Conservation (phyloP, 2,888 invertebrate species). For the Patella caerulea region DNA sequence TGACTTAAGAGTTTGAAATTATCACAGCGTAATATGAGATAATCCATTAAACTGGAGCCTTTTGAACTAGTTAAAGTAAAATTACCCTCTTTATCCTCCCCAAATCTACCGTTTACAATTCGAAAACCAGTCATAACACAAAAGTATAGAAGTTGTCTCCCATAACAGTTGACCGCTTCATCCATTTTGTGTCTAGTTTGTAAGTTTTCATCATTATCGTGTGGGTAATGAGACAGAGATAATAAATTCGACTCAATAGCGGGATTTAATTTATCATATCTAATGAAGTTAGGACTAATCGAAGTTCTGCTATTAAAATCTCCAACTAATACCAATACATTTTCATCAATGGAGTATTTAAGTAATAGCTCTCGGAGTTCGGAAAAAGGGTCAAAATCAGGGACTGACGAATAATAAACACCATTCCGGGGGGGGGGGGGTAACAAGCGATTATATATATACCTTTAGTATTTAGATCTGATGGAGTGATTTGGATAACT, state of each 20-base stretch:
- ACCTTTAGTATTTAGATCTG: not conserved
- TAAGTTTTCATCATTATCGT: slow-evolving; percentile 2
- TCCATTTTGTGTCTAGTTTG: not conserved
- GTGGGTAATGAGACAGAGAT: not conserved
- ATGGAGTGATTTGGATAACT: not conserved
- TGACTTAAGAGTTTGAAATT: not conserved
- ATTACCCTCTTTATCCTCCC: not conserved
- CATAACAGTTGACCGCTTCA: too few relatives aligned
- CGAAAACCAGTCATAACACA: slow-evolving; percentile 3
- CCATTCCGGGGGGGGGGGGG: not conserved
- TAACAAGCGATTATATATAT: not conserved
- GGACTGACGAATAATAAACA: not conserved
- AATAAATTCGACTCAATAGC: not conserved
- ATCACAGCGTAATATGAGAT: not conserved
- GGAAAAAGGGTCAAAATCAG: not conserved
- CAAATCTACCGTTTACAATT: not conserved
- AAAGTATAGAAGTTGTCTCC: slow-evolving; percentile 4
- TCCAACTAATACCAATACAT: not conserved
- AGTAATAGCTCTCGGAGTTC: not conserved
- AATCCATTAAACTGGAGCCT: not conserved
- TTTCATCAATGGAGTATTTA: not conserved
- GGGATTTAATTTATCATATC: not conserved
- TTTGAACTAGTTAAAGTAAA: not conserved
- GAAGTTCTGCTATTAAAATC: slow-evolving; percentile 4
- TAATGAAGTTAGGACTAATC: not conserved